Base-by-base conservation (phyloP, 2,113 vertebrate species). In the Melanostigma gelatinosum region DNA sequence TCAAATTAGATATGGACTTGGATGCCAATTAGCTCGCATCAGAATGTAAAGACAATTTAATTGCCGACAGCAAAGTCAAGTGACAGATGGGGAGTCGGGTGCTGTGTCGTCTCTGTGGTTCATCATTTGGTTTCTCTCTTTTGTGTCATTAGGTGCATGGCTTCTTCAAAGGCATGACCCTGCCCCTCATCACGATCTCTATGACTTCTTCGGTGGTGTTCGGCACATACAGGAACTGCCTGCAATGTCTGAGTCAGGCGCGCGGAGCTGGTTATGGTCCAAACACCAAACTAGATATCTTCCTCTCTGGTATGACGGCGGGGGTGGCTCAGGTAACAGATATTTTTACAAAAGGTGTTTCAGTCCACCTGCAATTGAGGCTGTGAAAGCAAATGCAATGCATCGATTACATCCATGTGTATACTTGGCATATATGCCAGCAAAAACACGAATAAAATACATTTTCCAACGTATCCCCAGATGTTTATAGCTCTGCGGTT, bases 141-240 rank as follows among this genome's bases (percentile, higher is more conserved):
- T 66, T 27, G 15, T 63, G 16, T 55, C 60, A 36, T 65, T 32
- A 93, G 93, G 80, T 87, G 29, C 69, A 77, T 24, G 93, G 93
- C 81, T 94, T 94, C 87, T 94, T 92, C 87, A 94, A 94, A 79
- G 93, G 93, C 61, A 92, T 94, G 91, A 84, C 82, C n/a, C 20
- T 93, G 36, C 93, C 93, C 4, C 2, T 94, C 4, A 80, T 87
- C 54, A 94, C 93, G 0, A 83, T 94, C 70, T 86, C 90, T 1
- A 46, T 94, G 79, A 93, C 93, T 0, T 94, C 92, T 3, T 92
- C 93, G 0, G 90, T 93, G 77, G 88, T 90, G 67, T 94, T 94
- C 72, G 93, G 92, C 42, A 93, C 87, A 0, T 92, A 94, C 86
- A 85, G 92, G 77, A 93, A 93, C 84, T 91, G 90, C 46, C 83